Evolutionary conservation across 1,140 invertebrate species (phyloP).

Genomic region (Cotesia chilonis): DNA sequence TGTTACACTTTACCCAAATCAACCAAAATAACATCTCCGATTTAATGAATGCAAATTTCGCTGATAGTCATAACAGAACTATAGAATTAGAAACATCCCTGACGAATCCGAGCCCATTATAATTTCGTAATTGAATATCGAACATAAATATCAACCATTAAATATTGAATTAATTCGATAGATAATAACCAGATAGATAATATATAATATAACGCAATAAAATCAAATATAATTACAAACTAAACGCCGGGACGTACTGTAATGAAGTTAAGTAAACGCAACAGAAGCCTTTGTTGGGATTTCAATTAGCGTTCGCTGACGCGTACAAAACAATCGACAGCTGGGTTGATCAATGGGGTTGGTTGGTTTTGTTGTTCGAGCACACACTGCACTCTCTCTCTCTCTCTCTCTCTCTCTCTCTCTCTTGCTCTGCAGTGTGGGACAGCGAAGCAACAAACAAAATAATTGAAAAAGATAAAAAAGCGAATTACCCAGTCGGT

Average conservation of each 20-base stretch:
- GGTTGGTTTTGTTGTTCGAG: too few species aligned
- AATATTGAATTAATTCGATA: neutral
- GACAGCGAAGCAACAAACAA: neutral
- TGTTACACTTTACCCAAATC: too few species aligned
- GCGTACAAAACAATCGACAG: slow-evolving; percentile 35
- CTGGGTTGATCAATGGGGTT: slow-evolving; percentile 4
- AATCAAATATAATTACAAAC: too few species aligned
- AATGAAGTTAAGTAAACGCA: slow-evolving; percentile 16
- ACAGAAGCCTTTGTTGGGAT: slow-evolving; percentile 28
- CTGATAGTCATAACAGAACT: too few species aligned
- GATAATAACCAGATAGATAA: neutral
- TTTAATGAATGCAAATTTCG: too few species aligned
- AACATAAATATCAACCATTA: neutral
- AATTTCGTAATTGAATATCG: neutral
- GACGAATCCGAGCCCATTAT: too few species aligned
- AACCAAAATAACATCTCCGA: too few species aligned
- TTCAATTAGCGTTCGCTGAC: slow-evolving; percentile 34
- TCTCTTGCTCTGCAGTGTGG: neutral
- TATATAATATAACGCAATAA: too few species aligned
- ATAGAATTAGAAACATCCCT: too few species aligned
- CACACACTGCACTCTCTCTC: too few species aligned
- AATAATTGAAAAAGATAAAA: slow-evolving; percentile 13
- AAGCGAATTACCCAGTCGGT: slow-evolving; percentile 21
- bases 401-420: too few species aligned
- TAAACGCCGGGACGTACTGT: too few species aligned